Base-by-base conservation (phyloP, 2,113 vertebrate genomes). In the Cheirogaleus medius region DNA sequence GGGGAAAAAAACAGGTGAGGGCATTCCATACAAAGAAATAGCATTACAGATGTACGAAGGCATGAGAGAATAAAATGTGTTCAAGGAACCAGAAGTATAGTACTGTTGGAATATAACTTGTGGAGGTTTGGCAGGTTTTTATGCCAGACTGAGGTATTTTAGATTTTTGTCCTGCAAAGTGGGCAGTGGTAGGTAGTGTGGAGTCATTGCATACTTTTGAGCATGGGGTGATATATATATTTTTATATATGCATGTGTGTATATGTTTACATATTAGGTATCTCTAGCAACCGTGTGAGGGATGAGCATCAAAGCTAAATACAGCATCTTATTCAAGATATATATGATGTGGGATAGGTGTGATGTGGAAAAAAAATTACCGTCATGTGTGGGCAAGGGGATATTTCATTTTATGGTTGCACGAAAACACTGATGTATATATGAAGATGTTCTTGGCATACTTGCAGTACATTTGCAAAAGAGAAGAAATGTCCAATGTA, bases 331-430 rank as follows among this genome's bases (percentile, higher is more conserved):
- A 60, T 68, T 78, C 86, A 60, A 84, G 27, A 18, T 86, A 29
- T 94, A 2, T 82, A 11, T 83, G 42, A 68, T 44, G 34, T 63
- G 76, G 13, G 44, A 27, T 83, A 42, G 68, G 12, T 29, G 5
- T 90, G 66, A 56, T 71, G 52, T 29, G 34, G 39, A 71, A 73
- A 84, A 63, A 21, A 32, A 92, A 1, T 90, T 73, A 47, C 47
- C 87, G 1, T 71, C 34, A 32, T 90, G 47, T 78, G 84, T 88
- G 71, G 25, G 47, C 63, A 88, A 68, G 52, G 34, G 14, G 82
- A 74, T 58, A 25, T 88, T 97, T 93, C 47, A 64, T 91, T 92
- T 84, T 88, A 95, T 82, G 56, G 17, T 66, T 76, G n/a, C n/a
- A 69, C 34, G 63, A 83, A 94, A 87, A 54, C 39, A 77, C 32